Evolutionary conservation across 2,888 invertebrate species (phyloP), one percentile per base, ranked within the genome.

Genomic region (Melanophora roralis): DNA sequence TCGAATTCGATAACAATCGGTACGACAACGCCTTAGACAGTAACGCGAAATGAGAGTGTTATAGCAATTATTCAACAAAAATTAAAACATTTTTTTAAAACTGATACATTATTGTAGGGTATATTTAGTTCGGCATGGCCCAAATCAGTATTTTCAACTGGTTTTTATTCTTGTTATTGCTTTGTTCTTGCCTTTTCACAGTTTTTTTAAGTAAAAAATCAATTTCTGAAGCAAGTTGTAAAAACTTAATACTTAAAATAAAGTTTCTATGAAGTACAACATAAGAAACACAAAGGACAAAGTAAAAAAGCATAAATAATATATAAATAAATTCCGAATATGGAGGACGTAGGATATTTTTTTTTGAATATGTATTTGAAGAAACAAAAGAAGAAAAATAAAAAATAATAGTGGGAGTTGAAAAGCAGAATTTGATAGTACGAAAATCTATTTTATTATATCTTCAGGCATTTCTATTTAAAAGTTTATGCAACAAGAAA

Each of bases 161-260:
- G 14, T 55, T 51, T 16, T 43, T 45, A 16, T 55, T 59, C 7
- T 45, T 49, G 9, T 47, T 21, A 19, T 53, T 53, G n/a, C 43
- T 34, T 57, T 65, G 38, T 27, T 73, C 57, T 12, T 36, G 51
- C 45, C 55, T n/a, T 55, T 62, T 62, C 34, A 53, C 53, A 49
- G 45, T 36, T 43, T 32, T n/a, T n/a, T n/a, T n/a, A n/a, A n/a
- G n/a, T n/a, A n/a, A n/a, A 27, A 27, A 51, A 8, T 51, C 32
- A 60, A 34, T 71, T 36, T 65, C 43, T 60, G 60, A 62, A 45
- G 60, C 53, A 74, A 78, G 64, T 74, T 78, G 64, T 69, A 55
- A 69, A 69, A 78, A 78, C 69, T 78, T 74, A 78, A 78, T 78
- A 62, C 57, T 76, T 76, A 69, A 69, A 69, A 71, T 64, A 64